phyloP scores from a whole-genome alignment of 2,797 vertebrate species.

The Euthynnus affinis region DNA sequence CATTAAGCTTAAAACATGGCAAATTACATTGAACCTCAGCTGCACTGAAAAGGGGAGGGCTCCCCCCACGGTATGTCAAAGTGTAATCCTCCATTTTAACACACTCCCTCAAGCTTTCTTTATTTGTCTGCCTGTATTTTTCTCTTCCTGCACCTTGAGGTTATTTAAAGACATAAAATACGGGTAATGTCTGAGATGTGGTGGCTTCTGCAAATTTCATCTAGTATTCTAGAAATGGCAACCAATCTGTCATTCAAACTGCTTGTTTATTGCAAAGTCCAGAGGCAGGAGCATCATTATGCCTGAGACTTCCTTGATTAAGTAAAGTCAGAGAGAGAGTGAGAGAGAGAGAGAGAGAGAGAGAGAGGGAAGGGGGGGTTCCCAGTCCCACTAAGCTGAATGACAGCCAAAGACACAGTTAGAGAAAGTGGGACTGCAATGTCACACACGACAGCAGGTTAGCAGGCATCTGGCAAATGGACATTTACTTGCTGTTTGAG shows the following conservation, averaged over 20 bases:
- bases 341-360: constrained; percentile 19
- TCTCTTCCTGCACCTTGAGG: constrained; percentile 25
- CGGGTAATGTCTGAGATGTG: constrained; percentile 12
- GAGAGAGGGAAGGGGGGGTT: neutral
- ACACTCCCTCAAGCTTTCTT: constrained; percentile 53
- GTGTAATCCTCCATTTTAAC: constrained; percentile 69
- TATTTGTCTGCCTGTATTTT: constrained; percentile 47
- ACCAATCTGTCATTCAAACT: constrained; percentile 28
- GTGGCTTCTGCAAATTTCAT: constrained; percentile 17
- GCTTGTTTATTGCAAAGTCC: constrained; percentile 34
- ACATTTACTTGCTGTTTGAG: constrained; percentile 57
- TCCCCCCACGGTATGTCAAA: constrained; percentile 63
- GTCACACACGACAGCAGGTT: constrained; percentile 64
- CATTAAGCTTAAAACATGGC: constrained; percentile 66
- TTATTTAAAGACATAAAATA: constrained; percentile 34
- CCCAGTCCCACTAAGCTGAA: constrained; percentile 49
- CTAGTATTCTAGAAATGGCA: constrained; percentile 2
- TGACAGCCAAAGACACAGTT: constrained; percentile 66
- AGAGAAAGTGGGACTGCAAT: constrained; percentile 49
- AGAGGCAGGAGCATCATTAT: constrained; percentile 30
- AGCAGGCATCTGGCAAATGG: constrained; percentile 62
- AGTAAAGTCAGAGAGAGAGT: constrained; percentile 14
- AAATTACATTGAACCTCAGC: constrained; percentile 68
- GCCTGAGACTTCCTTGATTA: constrained; percentile 44
- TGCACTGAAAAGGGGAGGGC: constrained; percentile 51